Evolutionary conservation across 2,888 invertebrate genomes (phyloP), one percentile per base, ranked within the genome.

Genomic region (Drosophila greeni): DNA sequence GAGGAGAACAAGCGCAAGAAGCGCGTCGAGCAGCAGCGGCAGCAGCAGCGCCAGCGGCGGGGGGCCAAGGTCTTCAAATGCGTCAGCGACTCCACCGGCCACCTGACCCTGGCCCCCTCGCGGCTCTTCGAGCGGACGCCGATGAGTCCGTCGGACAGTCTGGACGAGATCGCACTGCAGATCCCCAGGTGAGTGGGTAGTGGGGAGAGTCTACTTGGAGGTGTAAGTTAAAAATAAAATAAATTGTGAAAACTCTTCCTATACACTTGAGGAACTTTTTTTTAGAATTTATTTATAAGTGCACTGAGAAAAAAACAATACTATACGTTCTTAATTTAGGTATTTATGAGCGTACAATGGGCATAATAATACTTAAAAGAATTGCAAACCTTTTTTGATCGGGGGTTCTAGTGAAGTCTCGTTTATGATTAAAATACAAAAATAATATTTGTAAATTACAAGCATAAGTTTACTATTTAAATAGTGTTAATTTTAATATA

Each of bases 81-180:
- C 73, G 88, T 88, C 72, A 89, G 87, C 78, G 87, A 89, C 71
- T 87, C 91, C 69, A 89, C 91, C 53, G 88, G 89, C 68, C 89
- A 89, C 78, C 87, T 94, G 75, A 94, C 94, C 43, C 87, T 92
- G 82, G 94, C 93, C 48, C 95, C 95, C 42, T 95, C 95, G 81
- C 92, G 94, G 70, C 92, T 96, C 84, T 95, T 95, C 88, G 96
- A 96, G 90, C 91, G 93, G 72, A 94, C 95, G 60, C 95, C 95
- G 75, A 92, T 95, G 88, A 94, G 93, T 84, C 95, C 96, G 47
- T 92, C 95, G 80, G 96, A 97, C 91, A 95, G 95, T 87, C 91
- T 96, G 87, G 97, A 97, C 89, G 96, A 96, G 90, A 95, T 97
- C 89, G 96, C 96, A 72, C 92, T 95, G 85, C 95, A 95, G 89